A percentile compares a stretch with the other conserved stretches of the same genome.
Conservation (phyloP, 2,797 vertebrate genomes). For the Sebastes itinus region DNA sequence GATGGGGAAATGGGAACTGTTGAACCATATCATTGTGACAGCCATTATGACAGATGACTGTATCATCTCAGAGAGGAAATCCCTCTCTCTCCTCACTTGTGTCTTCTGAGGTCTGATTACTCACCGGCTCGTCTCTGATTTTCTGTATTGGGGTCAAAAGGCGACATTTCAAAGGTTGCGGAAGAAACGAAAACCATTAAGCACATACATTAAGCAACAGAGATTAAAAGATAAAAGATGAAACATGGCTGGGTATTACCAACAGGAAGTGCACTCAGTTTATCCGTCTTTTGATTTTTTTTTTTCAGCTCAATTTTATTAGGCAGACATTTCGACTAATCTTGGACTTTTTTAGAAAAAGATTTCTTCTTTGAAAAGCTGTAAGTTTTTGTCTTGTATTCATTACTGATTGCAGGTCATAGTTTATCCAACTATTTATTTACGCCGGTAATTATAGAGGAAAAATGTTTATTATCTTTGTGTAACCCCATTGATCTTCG, state of each 20-base stretch:
- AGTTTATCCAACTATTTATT: slow-evolving; percentile 25
- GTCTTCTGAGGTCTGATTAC: slow-evolving; percentile 54
- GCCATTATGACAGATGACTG: slow-evolving; percentile 76
- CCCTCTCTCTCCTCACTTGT: slow-evolving; percentile 43
- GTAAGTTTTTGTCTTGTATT: not conserved
- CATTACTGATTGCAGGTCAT: not conserved
- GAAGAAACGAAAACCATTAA: slow-evolving; percentile 35
- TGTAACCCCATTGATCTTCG: slow-evolving; percentile 26
- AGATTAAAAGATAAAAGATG: not conserved
- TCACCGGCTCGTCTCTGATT: slow-evolving; percentile 32
- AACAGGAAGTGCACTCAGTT: not conserved
- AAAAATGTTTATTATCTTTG: slow-evolving; percentile 20
- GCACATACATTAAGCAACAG: not conserved
- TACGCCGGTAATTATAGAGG: slow-evolving; percentile 4
- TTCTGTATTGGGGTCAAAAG: slow-evolving; percentile 56
- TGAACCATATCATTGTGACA: slow-evolving; percentile 75
- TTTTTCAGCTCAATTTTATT: not conserved
- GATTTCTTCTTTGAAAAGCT: not conserved
- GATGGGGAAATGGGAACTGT: slow-evolving; percentile 64
- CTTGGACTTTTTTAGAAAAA: not conserved
- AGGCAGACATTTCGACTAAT: not conserved
- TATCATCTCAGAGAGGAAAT: slow-evolving; percentile 68
- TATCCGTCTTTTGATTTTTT: not conserved
- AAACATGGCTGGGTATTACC: not conserved
- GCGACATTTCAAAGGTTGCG: slow-evolving; percentile 41